Evolutionary conservation across 2,113 vertebrate genomes (phyloP).

Genomic region (Triplophysa dalaica): DNA sequence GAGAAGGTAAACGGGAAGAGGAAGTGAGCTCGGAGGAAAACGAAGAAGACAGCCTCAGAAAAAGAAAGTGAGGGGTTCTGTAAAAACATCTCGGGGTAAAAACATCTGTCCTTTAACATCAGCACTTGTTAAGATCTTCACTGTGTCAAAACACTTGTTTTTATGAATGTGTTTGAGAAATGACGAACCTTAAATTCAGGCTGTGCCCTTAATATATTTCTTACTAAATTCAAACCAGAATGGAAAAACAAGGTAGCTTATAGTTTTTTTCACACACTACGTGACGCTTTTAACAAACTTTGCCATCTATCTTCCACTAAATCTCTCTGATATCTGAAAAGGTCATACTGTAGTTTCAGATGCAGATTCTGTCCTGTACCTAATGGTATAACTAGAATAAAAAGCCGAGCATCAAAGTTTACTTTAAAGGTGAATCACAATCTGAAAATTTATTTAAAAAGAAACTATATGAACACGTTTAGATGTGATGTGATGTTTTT

Average conservation of each 20-base stretch:
- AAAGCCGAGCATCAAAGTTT: neutral
- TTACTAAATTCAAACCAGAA: neutral
- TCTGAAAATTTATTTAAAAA: neutral
- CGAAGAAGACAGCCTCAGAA: slow-evolving; percentile 3
- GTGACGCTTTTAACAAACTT: neutral
- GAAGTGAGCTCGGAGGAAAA: slow-evolving; percentile 36
- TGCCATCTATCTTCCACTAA: neutral
- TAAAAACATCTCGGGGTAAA: slow-evolving; percentile 1
- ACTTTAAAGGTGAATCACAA: neutral
- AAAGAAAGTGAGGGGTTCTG: slow-evolving; percentile 28
- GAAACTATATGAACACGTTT: neutral
- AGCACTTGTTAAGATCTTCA: neutral
- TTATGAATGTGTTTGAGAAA: neutral
- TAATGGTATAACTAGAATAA: neutral
- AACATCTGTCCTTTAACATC: neutral
- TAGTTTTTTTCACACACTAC: neutral
- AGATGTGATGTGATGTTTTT: neutral
- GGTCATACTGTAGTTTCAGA: neutral
- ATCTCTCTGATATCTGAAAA: neutral
- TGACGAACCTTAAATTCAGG: neutral
- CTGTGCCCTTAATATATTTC: neutral
- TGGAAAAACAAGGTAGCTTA: slow-evolving; percentile 20
- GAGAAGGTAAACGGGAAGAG: slow-evolving; percentile 11
- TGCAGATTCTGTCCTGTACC: neutral
- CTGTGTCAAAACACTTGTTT: slow-evolving; percentile 6